Base-by-base conservation (phyloP, 1,140 invertebrate species). In the Lepidurus couesii region DNA sequence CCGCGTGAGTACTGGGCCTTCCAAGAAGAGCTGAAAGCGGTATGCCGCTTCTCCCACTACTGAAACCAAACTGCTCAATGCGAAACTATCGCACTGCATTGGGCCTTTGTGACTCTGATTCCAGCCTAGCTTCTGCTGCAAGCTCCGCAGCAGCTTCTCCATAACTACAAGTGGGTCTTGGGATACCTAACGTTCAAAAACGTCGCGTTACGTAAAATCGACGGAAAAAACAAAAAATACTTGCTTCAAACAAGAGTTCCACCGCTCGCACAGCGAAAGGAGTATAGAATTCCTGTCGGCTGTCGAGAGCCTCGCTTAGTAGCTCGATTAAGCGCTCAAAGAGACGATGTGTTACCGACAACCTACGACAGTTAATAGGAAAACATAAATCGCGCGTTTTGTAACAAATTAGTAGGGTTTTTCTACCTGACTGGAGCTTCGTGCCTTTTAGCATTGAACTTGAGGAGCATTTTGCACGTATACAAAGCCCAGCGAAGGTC, bases 251-350 rank as follows among this genome's bases (percentile, higher is more conserved):
- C 21, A 65, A 7, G 16, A 65, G 13, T 65, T 65, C 53, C 21
- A 65, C 8, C 16, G 53, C 53, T 11, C 13, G 8, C 4, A 65
- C 53, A 16, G 53, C 53, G 21, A 65, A 65, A 16, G 16, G 16
- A 13, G 53, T 65, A 10, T 21, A 65, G 21, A 84, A 87, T 74
- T 53, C 78, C 74, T 80, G 77, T 79, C 44, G 79, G 75, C 81
- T 79, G 5, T 82, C 75, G 77, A 82, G 79, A 81, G 88, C 85
- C 82, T 88, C 82, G 82, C 90, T 82, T 82, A 92, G 92, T 78
- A 92, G 85, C 83, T 92, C 91, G 44, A 90, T 91, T 79, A 94
- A 92, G 11, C 80, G 89, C 85, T 77, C 88, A 86, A 21, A 86
- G 86, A 82, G 91, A 87, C 13, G 89, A 88, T 42, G 87, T 84